Conservation (phyloP, 2,797 vertebrate species). For the Lacerta viridis region DNA sequence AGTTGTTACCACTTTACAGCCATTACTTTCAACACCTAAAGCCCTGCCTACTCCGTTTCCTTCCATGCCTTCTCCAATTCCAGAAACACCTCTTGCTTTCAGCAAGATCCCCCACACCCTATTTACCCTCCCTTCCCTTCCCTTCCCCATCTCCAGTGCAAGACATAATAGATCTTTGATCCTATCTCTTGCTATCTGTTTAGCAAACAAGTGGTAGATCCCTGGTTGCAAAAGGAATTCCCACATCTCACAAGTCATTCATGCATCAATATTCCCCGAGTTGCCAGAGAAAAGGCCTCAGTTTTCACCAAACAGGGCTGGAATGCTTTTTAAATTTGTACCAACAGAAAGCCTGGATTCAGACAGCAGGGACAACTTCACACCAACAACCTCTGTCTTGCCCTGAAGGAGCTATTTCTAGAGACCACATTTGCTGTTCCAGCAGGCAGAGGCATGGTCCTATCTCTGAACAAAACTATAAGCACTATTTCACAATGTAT, state of each 20-base stretch:
- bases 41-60: not conserved
- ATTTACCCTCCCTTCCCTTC: not conserved
- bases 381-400: not conserved
- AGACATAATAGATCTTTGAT: not conserved
- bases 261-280: not conserved
- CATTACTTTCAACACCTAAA: not conserved
- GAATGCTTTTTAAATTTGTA: not conserved
- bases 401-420: not conserved
- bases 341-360: not conserved
- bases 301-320: not conserved
- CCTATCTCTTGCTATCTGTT: not conserved
- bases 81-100: not conserved
- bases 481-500: not conserved
- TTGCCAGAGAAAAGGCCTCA: not conserved
- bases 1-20: not conserved
- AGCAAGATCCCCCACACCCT: not conserved
- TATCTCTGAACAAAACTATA: not conserved
- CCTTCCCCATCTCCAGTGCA: not conserved
- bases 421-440: not conserved
- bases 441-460: not conserved
- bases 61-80: not conserved
- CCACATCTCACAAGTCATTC: constrained; percentile 4
- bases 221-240: not conserved
- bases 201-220: not conserved
- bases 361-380: not conserved